A percentile compares a stretch with the other conserved stretches of the same genome.
phyloP scores from a whole-genome alignment of 2,113 vertebrate species.

The Ciconia stormi region DNA sequence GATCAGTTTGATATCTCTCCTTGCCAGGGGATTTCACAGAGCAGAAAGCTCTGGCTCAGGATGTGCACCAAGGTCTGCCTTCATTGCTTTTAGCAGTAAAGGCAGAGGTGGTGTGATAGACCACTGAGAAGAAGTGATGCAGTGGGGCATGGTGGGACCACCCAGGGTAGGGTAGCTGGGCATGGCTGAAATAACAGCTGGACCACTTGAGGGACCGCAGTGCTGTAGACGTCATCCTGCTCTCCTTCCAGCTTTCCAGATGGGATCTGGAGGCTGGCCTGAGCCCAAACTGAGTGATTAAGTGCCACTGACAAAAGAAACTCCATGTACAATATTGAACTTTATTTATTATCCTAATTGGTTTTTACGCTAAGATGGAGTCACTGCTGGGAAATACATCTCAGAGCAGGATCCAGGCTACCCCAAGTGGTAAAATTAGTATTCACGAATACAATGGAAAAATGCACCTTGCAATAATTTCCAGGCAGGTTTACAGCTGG shows the following conservation, averaged over 20 bases:
- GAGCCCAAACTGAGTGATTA: neutral
- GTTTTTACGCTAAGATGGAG: neutral
- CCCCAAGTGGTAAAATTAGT: neutral
- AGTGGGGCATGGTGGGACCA: fast-evolving
- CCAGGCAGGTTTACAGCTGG: neutral
- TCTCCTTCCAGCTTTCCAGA: neutral
- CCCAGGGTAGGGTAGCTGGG: fast-evolving
- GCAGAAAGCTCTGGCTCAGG: neutral
- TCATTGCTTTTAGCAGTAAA: neutral
- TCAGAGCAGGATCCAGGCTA: neutral
- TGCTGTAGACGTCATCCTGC: neutral
- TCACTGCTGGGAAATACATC: neutral
- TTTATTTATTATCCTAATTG: neutral
- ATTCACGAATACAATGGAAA: neutral
- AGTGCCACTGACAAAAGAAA: neutral
- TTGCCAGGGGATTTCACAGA: neutral
- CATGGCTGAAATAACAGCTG: neutral
- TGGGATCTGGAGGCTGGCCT: neutral
- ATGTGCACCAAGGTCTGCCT: neutral
- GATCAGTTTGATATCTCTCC: neutral
- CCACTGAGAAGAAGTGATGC: neutral
- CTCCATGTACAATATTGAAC: neutral
- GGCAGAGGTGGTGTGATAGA: neutral
- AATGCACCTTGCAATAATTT: neutral
- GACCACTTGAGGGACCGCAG: neutral